Evolutionary conservation across 2,888 invertebrate species (phyloP).

Genomic region (Rhynchonema sp.): DNA sequence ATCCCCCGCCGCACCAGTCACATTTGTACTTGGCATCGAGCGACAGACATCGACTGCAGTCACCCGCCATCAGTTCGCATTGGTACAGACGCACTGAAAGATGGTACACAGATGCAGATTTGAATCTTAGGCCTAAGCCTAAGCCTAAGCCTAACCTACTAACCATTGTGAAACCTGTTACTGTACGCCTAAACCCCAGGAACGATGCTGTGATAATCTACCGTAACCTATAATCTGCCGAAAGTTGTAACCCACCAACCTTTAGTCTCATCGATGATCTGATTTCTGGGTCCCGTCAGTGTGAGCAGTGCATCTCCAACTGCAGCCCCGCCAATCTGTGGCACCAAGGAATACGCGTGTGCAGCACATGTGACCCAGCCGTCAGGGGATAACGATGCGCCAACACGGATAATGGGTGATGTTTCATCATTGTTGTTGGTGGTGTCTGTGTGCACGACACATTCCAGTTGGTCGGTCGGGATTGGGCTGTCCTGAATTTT

Average conservation of each 20-base stretch:
- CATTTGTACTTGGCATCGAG: conserved; percentile 66
- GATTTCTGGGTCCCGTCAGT: conserved; percentile 79
- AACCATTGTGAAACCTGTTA: too few relatives aligned
- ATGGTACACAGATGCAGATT: conserved; percentile 3
- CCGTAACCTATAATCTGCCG: too few relatives aligned
- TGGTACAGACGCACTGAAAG: conserved; percentile 65
- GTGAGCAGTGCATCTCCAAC: conserved; percentile 71
- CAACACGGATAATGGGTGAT: background rate
- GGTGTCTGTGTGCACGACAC: background rate
- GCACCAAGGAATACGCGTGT: background rate
- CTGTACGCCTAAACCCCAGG: too few relatives aligned
- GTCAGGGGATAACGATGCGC: background rate
- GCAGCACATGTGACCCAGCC: background rate
- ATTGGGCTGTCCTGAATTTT: too few relatives aligned
- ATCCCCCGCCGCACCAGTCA: conserved; percentile 79
- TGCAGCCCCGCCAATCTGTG: conserved; percentile 31
- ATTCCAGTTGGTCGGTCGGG: too few relatives aligned
- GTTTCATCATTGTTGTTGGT: background rate
- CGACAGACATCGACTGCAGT: conserved; percentile 87
- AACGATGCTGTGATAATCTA: too few relatives aligned
- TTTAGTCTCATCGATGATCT: conserved; percentile 67
- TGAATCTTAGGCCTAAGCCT: background rate
- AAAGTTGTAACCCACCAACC: too few relatives aligned
- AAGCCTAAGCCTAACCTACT: too few relatives aligned
- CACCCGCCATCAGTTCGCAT: conserved; percentile 81